Evolutionary conservation across 2,797 vertebrate species (phyloP).

Genomic region (Peromyscus attwateri): DNA sequence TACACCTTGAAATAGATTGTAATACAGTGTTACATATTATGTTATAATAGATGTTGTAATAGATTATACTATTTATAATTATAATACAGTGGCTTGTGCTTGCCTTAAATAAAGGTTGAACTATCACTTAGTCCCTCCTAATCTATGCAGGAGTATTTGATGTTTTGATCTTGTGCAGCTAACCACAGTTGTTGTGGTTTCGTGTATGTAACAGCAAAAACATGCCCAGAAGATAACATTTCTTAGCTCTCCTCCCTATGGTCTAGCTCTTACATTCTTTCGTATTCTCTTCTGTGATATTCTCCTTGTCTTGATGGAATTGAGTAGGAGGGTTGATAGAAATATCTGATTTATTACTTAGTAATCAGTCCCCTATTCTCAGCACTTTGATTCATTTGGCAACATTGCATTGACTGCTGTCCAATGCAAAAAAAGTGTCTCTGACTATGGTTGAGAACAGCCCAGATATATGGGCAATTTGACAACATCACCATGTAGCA

Average conservation of each 20-base stretch:
- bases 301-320: neutral
- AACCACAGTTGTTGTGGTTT: neutral
- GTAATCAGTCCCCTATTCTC: neutral
- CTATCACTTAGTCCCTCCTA: neutral
- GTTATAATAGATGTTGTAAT: neutral
- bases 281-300: neutral
- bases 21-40: neutral
- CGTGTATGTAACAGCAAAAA: neutral
- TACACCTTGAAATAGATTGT: neutral
- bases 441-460: no score
- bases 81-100: neutral
- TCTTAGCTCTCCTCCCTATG: neutral
- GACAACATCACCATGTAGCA: neutral
- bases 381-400: neutral
- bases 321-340: neutral
- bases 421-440: neutral
- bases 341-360: neutral
- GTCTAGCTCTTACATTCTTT: neutral
- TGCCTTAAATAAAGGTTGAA: neutral
- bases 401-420: neutral
- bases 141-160: neutral
- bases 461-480: neutral
- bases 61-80: neutral
- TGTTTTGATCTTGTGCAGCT: neutral
- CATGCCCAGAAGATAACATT: neutral